Conservation (phyloP, 2,888 invertebrate genomes). For the Ophioninae sp. region DNA sequence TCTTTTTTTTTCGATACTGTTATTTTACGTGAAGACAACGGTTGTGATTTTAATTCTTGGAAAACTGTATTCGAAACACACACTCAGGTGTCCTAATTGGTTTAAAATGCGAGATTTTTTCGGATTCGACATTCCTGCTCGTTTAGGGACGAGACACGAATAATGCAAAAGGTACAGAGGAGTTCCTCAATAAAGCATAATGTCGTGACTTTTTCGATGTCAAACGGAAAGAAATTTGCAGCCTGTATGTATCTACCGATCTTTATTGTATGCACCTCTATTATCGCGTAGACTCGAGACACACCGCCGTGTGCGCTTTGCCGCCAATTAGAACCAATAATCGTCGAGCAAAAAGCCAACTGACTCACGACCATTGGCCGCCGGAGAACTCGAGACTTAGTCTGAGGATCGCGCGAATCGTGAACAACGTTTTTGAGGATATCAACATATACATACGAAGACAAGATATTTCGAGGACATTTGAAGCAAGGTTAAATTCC, state of each 20-base stretch:
- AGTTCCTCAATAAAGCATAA: conserved; percentile 22
- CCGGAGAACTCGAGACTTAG: conserved; percentile 51
- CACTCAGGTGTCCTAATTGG: background rate
- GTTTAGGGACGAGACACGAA: conserved; percentile 10
- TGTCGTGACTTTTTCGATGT: conserved; percentile 17
- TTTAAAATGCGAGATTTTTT: background rate
- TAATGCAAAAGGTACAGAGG: conserved; percentile 2
- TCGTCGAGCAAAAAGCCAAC: conserved; percentile 42
- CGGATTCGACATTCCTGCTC: background rate
- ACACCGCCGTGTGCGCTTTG: conserved; percentile 58
- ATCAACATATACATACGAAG: background rate
- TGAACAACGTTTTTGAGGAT: conserved; percentile 37
- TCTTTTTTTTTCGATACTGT: no score
- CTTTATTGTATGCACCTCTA: conserved; percentile 26
- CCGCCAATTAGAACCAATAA: conserved; percentile 62
- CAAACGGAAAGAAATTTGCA: conserved; percentile 12
- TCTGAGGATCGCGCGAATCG: conserved; percentile 58
- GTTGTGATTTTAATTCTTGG: no score
- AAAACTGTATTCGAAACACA: background rate
- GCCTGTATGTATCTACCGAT: background rate
- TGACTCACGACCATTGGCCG: conserved; percentile 38
- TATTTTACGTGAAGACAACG: no score
- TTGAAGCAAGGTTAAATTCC: no score
- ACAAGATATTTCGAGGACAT: no score
- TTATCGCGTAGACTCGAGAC: conserved; percentile 49